Conservation (phyloP, 92 coral and sea anemone genomes). For the Phenganax stokvisi region DNA sequence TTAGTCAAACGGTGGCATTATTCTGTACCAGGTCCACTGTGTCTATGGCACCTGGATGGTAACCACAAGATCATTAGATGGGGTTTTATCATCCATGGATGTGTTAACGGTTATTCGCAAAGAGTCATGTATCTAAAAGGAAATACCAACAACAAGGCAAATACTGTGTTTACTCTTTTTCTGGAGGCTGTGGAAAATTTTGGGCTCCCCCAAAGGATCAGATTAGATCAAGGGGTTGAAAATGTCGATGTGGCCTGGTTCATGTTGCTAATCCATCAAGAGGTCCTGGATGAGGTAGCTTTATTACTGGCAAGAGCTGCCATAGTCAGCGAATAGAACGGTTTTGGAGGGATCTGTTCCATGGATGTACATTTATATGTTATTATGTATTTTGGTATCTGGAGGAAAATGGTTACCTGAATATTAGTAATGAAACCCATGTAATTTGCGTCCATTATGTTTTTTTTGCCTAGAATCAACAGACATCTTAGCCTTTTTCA, state of each 20-base stretch:
- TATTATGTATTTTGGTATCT: slow-evolving; percentile 47
- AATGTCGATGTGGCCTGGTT: slow-evolving; percentile 61
- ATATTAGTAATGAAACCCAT: slow-evolving; percentile 53
- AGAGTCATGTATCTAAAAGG: slow-evolving; percentile 51
- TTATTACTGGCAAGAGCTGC: slow-evolving; percentile 54
- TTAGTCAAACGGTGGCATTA: slow-evolving; percentile 32
- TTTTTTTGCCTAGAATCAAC: slow-evolving; percentile 52
- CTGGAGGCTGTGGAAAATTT: slow-evolving; percentile 46
- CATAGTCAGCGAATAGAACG: slow-evolving; percentile 55
- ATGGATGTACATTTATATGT: slow-evolving; percentile 54
- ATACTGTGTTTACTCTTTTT: slow-evolving; percentile 50
- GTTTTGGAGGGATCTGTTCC: slow-evolving; percentile 59
- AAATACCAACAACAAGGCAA: slow-evolving; percentile 53
- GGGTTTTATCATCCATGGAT: slow-evolving; percentile 57
- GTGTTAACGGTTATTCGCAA: slow-evolving; percentile 55
- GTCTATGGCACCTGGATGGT: slow-evolving; percentile 9
- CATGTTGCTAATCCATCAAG: slow-evolving; percentile 59
- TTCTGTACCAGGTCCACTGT: slow-evolving; percentile 32
- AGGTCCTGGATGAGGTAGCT: slow-evolving; percentile 62
- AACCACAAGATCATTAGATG: slow-evolving; percentile 36
- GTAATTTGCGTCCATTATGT: slow-evolving; percentile 57
- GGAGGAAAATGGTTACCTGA: slow-evolving; percentile 58
- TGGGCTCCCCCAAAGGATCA: slow-evolving; percentile 59
- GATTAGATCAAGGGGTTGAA: slow-evolving; percentile 61
- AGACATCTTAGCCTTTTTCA: slow-evolving; percentile 50